Conservation (phyloP, 1,140 invertebrate genomes). For the Sinonovacula constricta region DNA sequence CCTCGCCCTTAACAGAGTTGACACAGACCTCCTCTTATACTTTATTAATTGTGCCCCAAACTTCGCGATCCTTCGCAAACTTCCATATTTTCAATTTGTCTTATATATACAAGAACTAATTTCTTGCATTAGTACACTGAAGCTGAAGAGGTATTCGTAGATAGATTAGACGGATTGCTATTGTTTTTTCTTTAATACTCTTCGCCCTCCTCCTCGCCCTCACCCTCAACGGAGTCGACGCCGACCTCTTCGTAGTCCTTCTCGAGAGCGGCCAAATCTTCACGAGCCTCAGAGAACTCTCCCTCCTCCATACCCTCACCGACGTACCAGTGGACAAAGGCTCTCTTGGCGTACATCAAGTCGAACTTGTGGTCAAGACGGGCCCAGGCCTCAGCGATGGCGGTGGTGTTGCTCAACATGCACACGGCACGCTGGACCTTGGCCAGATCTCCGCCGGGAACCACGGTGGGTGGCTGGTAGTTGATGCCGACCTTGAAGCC, state of each 20-base stretch:
- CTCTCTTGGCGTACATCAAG: slow-evolving; percentile 65
- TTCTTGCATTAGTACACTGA: too few relatives aligned
- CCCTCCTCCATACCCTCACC: slow-evolving; percentile 85
- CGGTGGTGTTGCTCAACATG: slow-evolving; percentile 90
- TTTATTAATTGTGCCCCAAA: too few relatives aligned
- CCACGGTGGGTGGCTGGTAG: slow-evolving; percentile 67
- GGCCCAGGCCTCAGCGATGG: slow-evolving; percentile 82
- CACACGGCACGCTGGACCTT: slow-evolving; percentile 83
- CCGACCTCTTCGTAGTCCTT: slow-evolving; percentile 89
- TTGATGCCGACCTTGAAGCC: slow-evolving; percentile 79
- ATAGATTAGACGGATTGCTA: too few relatives aligned
- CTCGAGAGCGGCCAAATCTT: slow-evolving; percentile 80
- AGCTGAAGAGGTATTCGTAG: too few relatives aligned
- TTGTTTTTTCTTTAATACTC: too few relatives aligned
- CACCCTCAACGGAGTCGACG: slow-evolving; percentile 80
- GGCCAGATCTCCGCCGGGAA: too few relatives aligned
- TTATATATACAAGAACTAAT: too few relatives aligned
- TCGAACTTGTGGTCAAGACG: slow-evolving; percentile 70
- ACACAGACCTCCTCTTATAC: too few relatives aligned
- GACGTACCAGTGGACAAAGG: slow-evolving; percentile 72
- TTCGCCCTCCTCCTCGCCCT: slow-evolving; percentile 41
- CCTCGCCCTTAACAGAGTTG: too few relatives aligned
- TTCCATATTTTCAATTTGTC: too few relatives aligned
- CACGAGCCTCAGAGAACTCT: slow-evolving; percentile 85
- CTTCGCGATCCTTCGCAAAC: too few relatives aligned